A percentile compares a stretch with the other conserved stretches of the same genome.
phyloP scores from a whole-genome alignment of 2,113 vertebrate species.

The Pseudorhombus dupliciocellatus region DNA sequence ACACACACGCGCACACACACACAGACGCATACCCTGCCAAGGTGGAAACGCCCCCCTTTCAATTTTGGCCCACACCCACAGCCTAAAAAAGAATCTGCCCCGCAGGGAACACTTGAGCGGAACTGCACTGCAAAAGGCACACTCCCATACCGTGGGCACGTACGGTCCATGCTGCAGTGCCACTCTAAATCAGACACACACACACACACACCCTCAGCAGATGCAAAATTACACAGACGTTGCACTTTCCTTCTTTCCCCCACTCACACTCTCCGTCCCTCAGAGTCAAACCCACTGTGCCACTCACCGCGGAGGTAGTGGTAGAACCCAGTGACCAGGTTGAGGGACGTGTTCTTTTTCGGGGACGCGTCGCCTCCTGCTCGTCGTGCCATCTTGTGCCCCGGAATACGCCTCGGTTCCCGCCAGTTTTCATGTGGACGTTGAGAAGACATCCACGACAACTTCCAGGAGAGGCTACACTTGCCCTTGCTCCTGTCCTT shows the following conservation, averaged over 20 bases:
- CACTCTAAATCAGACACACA: conserved; percentile 23
- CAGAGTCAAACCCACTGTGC: conserved; percentile 37
- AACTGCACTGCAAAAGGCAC: conserved; percentile 41
- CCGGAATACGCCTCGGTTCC: conserved; percentile 56
- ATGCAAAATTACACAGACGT: conserved; percentile 25
- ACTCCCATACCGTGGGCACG: conserved; percentile 27
- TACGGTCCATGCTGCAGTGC: conserved; percentile 52
- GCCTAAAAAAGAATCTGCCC: conserved; percentile 18
- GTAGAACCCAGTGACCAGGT: conserved; percentile 82
- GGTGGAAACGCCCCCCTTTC: conserved; percentile 50
- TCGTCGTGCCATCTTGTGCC: conserved; percentile 77
- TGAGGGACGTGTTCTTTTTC: conserved; percentile 78
- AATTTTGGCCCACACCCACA: conserved; percentile 15
- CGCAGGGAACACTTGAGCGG: conserved; percentile 23
- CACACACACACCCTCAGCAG: conserved; percentile 1
- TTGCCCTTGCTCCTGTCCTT: conserved; percentile 77
- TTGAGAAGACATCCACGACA: conserved; percentile 61
- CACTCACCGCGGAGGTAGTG: conserved; percentile 86
- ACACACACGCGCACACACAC: conserved; percentile 23
- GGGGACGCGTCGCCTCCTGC: conserved; percentile 73
- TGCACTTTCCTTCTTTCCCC: conserved; percentile 13
- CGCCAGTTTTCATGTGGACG: conserved; percentile 65
- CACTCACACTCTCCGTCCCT: conserved; percentile 19
- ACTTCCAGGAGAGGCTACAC: conserved; percentile 47
- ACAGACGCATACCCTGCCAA: conserved; percentile 7